Evolutionary conservation across 2,888 invertebrate species (phyloP), one percentile per base, ranked within the genome.

Genomic region (Lacanobia wlatinum): DNA sequence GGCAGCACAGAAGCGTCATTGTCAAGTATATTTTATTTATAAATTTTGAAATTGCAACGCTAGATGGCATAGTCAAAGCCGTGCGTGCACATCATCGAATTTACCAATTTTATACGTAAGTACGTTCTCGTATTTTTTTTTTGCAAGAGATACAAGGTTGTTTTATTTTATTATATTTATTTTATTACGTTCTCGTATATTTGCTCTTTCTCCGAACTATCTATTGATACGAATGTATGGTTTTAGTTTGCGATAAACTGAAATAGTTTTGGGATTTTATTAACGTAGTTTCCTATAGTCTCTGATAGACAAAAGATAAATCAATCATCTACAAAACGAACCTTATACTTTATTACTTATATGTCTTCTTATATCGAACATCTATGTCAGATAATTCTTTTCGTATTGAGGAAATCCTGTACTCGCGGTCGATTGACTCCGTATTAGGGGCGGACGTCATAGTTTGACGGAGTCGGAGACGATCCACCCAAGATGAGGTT

Each of bases 351-450:
- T 67, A n/a, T 70, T 43, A 43, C 21, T 28, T 56, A 43, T 28
- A 1, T 60, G 21, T 56, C 21, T 73, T 53, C 58, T 21, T 65
- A 50, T 66, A 59, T 66, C 12, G 62, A 28, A 69, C 38, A 34
- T 16, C 23, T 28, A 55, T 68, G 62, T 73, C 66, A 55, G 75
- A 84, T 81, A 73, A 81, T 76, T 79, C 68, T 46, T 73, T 82
- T 78, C 16, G 48, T 52, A 62, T 66, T 58, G 38, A 76, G 61
- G 62, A 76, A 78, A 78, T 67, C 66, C 70, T 56, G 28, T 56
- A 59, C 46, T 59, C 38, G 50, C 65, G 56, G 46, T 56, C 74
- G 68, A 76, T 82, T 82, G 67, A 68, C 55, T 79, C 38, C 50
- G 60, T 73, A 77, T 84, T 77, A 73, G 66, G 76, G 61, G 64